A percentile compares a stretch with the other conserved stretches of the same genome.
phyloP scores from a whole-genome alignment of 2,888 invertebrate genomes.

The Drosophila pullipes region DNA sequence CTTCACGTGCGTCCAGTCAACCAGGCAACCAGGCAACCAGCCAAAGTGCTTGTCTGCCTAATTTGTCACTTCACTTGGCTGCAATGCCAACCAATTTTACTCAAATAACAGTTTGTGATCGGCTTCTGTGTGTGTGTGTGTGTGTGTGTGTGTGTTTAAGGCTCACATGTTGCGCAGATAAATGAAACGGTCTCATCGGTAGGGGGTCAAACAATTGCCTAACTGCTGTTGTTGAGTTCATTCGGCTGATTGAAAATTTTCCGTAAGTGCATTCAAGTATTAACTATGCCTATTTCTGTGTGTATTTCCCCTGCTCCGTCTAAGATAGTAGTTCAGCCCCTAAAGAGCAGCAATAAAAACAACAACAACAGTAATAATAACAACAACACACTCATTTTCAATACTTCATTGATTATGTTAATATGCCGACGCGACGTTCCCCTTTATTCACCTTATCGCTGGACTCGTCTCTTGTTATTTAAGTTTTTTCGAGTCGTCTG shows the following conservation, averaged over 20 bases:
- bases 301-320: slow-evolving; percentile 19
- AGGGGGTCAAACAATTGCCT: slow-evolving; percentile 64
- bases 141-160: slow-evolving; percentile 4
- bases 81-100: slow-evolving; percentile 39
- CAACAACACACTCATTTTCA: slow-evolving; percentile 12
- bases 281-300: slow-evolving; percentile 39
- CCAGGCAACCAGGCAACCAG: neutral
- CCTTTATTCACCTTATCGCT: slow-evolving; percentile 50
- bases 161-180: slow-evolving; percentile 19
- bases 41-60: slow-evolving; percentile 40
- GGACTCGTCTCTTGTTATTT: slow-evolving; percentile 31
- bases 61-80: slow-evolving; percentile 67
- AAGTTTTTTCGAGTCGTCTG: slow-evolving; percentile 18
- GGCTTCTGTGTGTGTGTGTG: neutral
- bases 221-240: slow-evolving; percentile 41
- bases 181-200: slow-evolving; percentile 63
- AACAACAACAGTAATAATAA: slow-evolving; percentile 6
- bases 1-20: slow-evolving; percentile 52
- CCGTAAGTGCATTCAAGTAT: slow-evolving; percentile 74
- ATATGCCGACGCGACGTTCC: slow-evolving; percentile 48
- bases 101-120: slow-evolving; percentile 64
- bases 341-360: slow-evolving; percentile 24
- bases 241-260: slow-evolving; percentile 67
- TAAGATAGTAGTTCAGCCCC: slow-evolving; percentile 52
- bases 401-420: slow-evolving; percentile 78